Evolutionary conservation across 2,113 vertebrate species (phyloP).

Genomic region (Calyptomena viridis): DNA sequence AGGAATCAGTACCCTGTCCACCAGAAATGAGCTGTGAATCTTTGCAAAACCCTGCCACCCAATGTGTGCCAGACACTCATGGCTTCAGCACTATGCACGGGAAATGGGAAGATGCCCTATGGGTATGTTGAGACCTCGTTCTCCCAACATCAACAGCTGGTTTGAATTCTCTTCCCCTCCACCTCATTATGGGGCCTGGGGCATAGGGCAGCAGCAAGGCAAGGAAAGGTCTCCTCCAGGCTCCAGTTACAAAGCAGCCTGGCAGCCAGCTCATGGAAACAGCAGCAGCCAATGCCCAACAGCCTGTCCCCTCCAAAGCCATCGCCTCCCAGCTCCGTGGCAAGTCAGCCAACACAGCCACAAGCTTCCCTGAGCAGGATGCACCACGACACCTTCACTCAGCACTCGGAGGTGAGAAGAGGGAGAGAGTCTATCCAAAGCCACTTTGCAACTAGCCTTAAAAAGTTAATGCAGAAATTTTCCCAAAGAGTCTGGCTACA

Average conservation of each 20-base stretch:
- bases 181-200: fast-evolving
- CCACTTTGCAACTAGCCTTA: slow-evolving; percentile 17
- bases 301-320: not conserved
- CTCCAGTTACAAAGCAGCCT: not conserved
- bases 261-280: not conserved
- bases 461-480: slow-evolving; percentile 60
- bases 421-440: not conserved
- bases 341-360: not conserved
- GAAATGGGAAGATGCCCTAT: not conserved
- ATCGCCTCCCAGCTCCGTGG: fast-evolving
- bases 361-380: not conserved
- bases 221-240: not conserved
- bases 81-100: not conserved
- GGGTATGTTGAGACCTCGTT: not conserved
- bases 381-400: not conserved
- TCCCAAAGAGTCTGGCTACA: slow-evolving; percentile 66
- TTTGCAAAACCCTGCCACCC: not conserved
- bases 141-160: not conserved
- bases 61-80: fast-evolving
- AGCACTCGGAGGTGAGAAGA: not conserved
- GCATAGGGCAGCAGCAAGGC: not conserved
- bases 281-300: not conserved
- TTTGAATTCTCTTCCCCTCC: not conserved
- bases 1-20: not conserved
- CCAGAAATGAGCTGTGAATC: not conserved